phyloP scores from a whole-genome alignment of 2,888 invertebrate species.

The Salpingus planirostris region DNA sequence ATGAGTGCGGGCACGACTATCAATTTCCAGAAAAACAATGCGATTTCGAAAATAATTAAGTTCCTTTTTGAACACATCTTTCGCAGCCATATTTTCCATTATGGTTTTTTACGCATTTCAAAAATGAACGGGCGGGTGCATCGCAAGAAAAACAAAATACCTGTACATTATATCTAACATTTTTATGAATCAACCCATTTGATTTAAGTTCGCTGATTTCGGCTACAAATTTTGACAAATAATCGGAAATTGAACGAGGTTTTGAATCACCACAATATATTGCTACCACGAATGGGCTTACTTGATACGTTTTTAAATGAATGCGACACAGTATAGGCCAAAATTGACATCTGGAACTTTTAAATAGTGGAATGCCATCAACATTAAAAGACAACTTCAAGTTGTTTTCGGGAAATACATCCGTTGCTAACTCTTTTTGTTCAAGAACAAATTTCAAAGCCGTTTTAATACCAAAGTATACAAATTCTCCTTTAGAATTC shows the following conservation, averaged over 20 bases:
- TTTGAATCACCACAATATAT: conserved; percentile 15
- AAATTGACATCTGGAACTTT: conserved; percentile 19
- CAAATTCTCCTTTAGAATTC: too few relatives aligned
- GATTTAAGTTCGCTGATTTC: conserved; percentile 11
- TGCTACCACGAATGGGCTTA: conserved; percentile 5
- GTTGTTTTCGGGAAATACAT: too few relatives aligned
- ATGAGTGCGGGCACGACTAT: conserved; percentile 6
- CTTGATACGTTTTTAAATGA: conserved; percentile 2
- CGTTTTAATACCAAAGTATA: too few relatives aligned
- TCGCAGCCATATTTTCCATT: conserved; percentile 20
- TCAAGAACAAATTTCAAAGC: too few relatives aligned
- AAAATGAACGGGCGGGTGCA: conserved; percentile 22
- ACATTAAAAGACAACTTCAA: conserved; percentile 16
- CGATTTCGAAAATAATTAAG: conserved; percentile 7
- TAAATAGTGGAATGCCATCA: conserved; percentile 20
- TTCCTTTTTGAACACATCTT: conserved; percentile 21
- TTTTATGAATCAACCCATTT: conserved; percentile 4
- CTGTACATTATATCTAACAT: conserved; percentile 7
- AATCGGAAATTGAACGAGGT: conserved; percentile 16
- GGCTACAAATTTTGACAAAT: conserved; percentile 17
- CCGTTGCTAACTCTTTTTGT: too few relatives aligned
- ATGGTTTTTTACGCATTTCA: conserved; percentile 18
- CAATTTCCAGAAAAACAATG: conserved; percentile 5
- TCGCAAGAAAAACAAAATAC: conserved; percentile 20
- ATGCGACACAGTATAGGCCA: conserved; percentile 18